Evolutionary conservation across 2,888 invertebrate species (phyloP).

Genomic region (Neoaliturus tenellus): DNA sequence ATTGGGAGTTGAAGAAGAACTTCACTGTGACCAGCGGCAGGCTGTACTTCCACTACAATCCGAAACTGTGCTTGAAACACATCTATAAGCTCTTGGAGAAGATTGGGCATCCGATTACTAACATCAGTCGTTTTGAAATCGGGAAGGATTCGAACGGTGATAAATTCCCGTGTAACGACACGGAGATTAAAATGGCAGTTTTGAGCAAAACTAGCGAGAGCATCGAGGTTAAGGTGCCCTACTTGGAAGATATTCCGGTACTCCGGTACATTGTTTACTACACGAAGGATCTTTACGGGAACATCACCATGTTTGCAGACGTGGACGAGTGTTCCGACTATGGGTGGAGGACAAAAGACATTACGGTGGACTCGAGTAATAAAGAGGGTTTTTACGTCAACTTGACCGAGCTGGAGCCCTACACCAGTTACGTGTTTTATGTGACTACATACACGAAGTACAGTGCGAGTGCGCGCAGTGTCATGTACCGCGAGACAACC

Average conservation of each 20-base stretch:
- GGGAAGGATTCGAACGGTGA: conserved; percentile 82
- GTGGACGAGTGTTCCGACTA: conserved; percentile 76
- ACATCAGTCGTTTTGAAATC: conserved; percentile 75
- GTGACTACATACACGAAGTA: conserved; percentile 79
- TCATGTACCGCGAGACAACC: conserved; percentile 74
- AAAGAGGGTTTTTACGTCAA: conserved; percentile 63
- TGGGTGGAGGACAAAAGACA: conserved; percentile 71
- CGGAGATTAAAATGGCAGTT: conserved; percentile 72
- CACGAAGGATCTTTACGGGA: conserved; percentile 74
- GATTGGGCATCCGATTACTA: conserved; percentile 74
- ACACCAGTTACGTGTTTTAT: conserved; percentile 84
- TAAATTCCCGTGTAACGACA: conserved; percentile 79
- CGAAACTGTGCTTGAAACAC: conserved; percentile 82
- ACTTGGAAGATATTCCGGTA: conserved; percentile 66
- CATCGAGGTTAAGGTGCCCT: conserved; percentile 59
- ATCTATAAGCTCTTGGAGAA: conserved; percentile 76
- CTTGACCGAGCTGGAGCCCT: conserved; percentile 76
- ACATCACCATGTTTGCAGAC: conserved; percentile 75
- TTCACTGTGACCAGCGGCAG: conserved; percentile 79
- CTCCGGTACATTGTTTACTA: conserved; percentile 81
- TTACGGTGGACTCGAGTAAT: conserved; percentile 58
- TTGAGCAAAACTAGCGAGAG: conserved; percentile 54
- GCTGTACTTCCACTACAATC: conserved; percentile 86
- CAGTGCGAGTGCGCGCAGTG: conserved; percentile 72
- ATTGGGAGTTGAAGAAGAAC: conserved; percentile 72